Evolutionary conservation across 2,113 vertebrate genomes (phyloP), one percentile per base, ranked within the genome.

Genomic region (Elanoides forficatus): DNA sequence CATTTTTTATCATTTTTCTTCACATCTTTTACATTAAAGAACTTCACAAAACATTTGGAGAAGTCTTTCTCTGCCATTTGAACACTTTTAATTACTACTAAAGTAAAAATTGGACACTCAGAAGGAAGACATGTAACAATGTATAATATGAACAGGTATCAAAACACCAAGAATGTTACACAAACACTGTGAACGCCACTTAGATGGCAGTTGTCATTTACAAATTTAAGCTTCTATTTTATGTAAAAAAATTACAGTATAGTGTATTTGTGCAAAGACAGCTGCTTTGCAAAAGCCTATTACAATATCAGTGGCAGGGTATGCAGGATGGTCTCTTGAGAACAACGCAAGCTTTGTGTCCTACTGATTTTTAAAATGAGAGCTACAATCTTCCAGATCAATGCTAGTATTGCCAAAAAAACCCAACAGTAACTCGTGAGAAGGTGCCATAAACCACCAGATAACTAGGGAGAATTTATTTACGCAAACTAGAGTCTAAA

Each of bases 121-220:
- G 52, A 88, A 83, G 27, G 62, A 90, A 38, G 25, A 23, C 7
- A 48, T 16, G 47, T 67, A 38, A 34, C 38, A 79, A 85, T 11
- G 36, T 16, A 55, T 66, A 87, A 79, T 10, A 90, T 0, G 0
- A 18, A 38, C 0, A 0, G 23, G 11, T 34, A 66, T 17, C 25
- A 65, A 72, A 92, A 34, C 38, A 50, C 22, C 17, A 36, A 3
- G 6, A 32, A 11, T 14, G 3, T 34, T 34, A 55, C 32, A 83
- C n/a, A 65, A 50, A 74, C 85, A 56, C 38, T 56, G 15, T 47
- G 19, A 76, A 53, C 2, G 32, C 2, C 27, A 38, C 4, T 74
- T 47, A 81, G 11, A 15, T 0, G 5, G 58, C 47, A 92, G 47
- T 3, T 50, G 43, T 11, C 53, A 71, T 7, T 27, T 29, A 79